These are phyloP conservation scores for Scolopax bukidnonensis DNA, from an alignment of 2,797 vertebrate species.

Conservation along the genomic window DNA sequence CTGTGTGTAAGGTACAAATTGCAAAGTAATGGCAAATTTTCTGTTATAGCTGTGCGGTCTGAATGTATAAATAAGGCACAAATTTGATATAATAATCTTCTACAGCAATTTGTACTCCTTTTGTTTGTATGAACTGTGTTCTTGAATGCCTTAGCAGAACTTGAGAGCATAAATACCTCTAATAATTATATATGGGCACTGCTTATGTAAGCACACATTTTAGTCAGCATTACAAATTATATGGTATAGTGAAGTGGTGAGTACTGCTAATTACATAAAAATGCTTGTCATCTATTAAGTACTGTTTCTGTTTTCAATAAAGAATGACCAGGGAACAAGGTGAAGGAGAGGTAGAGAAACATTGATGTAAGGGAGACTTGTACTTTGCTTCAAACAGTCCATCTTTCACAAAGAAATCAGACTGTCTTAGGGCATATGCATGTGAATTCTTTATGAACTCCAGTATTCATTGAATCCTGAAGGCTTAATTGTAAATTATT, in stretches of 20 bases:
- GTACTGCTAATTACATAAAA: not conserved
- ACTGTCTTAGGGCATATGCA: not conserved
- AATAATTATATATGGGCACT: not conserved
- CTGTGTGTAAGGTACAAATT: not conserved
- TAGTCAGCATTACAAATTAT: conserved; percentile 28
- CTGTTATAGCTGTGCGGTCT: not conserved
- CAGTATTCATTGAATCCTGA: not conserved
- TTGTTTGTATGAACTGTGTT: not conserved
- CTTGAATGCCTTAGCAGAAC: conserved; percentile 4
- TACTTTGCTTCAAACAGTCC: not conserved
- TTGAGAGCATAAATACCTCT: not conserved
- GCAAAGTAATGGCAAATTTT: not conserved
- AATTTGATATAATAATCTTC: not conserved
- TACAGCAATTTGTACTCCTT: not conserved
- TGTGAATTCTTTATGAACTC: not conserved
- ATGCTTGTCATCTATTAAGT: not conserved
- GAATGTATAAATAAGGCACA: not conserved
- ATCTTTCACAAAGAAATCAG: not conserved
- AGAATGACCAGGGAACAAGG: not conserved
- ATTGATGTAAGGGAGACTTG: not conserved
- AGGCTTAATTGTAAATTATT: not conserved
- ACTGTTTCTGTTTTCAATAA: conserved; percentile 1
- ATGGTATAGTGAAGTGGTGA: not conserved
- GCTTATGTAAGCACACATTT: conserved; percentile 11
- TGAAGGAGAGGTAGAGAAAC: not conserved